These are phyloP conservation scores for Solenopsis fugax DNA, from an alignment of 1,140 invertebrate genomes.

Conservation along the genomic window DNA sequence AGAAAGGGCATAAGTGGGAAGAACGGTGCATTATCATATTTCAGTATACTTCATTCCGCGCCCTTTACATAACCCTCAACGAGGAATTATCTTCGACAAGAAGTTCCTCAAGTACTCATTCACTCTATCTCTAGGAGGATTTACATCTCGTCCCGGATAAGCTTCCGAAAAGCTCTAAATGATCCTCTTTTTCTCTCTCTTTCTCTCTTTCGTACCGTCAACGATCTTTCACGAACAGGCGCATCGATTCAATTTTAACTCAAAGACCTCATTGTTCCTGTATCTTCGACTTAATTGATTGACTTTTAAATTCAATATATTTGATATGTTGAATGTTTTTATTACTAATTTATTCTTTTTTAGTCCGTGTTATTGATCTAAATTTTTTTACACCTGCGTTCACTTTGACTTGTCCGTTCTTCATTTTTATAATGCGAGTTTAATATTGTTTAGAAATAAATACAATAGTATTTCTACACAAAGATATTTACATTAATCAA, in stretches of 20 bases:
- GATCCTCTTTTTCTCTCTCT: neutral
- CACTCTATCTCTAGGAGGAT: conserved; percentile 51
- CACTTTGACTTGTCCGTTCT: neutral
- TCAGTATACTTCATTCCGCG: conserved; percentile 22
- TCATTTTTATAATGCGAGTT: neutral
- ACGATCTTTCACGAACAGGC: conserved; percentile 10
- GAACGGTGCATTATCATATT: conserved; percentile 60
- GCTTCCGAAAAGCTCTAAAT: conserved; percentile 63
- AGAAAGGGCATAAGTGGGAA: conserved; percentile 16
- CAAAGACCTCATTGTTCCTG: neutral
- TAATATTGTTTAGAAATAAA: neutral
- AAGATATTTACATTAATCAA: conserved; percentile 14
- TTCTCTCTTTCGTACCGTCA: neutral
- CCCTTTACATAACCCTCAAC: conserved; percentile 49
- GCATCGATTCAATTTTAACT: conserved; percentile 9
- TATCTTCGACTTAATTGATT: conserved; percentile 3
- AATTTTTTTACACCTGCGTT: neutral
- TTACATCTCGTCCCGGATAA: conserved; percentile 59
- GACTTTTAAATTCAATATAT: conserved; percentile 3
- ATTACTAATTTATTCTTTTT: neutral
- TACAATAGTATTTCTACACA: neutral
- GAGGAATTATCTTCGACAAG: conserved; percentile 65
- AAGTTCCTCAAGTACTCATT: conserved; percentile 28
- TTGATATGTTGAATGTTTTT: too few relatives aligned
- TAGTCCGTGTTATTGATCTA: neutral